phyloP scores from a whole-genome alignment of 1,140 invertebrate species.

The Metopolophium dirhodum region DNA sequence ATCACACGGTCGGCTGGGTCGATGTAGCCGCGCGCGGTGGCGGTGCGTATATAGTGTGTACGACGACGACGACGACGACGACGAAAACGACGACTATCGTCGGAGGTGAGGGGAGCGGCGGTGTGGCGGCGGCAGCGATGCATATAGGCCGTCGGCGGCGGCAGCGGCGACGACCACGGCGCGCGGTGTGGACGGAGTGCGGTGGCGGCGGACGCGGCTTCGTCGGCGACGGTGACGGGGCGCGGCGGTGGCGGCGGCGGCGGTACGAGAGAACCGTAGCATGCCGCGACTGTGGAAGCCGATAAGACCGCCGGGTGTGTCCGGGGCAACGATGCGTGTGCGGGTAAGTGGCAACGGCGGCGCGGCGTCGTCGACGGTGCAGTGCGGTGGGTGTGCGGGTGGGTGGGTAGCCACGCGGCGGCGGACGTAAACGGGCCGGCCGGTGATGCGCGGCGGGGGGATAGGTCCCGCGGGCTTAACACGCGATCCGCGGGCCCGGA shows the following conservation, averaged over 20 bases:
- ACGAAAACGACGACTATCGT: neutral
- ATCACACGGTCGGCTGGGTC: slow-evolving; percentile 56
- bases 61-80: neutral
- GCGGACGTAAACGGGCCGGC: neutral
- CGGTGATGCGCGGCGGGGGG: neutral
- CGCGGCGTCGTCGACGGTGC: neutral
- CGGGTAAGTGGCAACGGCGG: neutral
- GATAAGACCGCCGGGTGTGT: slow-evolving; percentile 53
- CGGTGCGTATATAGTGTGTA: slow-evolving; percentile 15
- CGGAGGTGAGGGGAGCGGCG: neutral
- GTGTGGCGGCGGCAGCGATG: neutral
- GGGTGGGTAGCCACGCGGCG: neutral
- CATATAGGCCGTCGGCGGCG: slow-evolving; percentile 27
- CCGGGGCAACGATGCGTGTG: slow-evolving; percentile 47
- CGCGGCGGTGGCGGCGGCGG: neutral
- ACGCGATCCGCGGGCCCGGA: slow-evolving; percentile 55
- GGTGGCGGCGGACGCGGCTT: neutral
- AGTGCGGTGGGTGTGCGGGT: neutral
- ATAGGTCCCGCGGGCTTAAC: slow-evolving; percentile 53
- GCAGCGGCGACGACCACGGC: neutral
- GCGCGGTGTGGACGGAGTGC: neutral
- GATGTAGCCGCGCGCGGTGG: slow-evolving; percentile 28
- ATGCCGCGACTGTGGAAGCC: slow-evolving; percentile 51
- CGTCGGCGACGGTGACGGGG: neutral
- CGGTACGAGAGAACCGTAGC: slow-evolving; percentile 27